Evolutionary conservation across 1,140 invertebrate species (phyloP), one percentile per base, ranked within the genome.

Genomic region (Drosophila hydei): DNA sequence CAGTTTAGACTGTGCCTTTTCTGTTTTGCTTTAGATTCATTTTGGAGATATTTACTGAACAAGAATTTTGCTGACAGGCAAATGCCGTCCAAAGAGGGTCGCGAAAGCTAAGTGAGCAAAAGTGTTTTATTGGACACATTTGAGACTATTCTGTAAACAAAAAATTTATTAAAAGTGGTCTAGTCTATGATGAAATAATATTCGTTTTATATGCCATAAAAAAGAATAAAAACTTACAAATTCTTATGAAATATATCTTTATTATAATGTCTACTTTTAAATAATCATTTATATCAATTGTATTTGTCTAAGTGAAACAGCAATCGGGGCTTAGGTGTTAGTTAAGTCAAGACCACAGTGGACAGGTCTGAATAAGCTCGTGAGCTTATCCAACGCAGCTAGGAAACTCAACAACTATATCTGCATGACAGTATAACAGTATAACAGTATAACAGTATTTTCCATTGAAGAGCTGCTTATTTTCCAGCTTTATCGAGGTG

Each of bases 1-100:
- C 36, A 30, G 25, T 4, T 25, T 14, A 16, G 14, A 56, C 23
- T 58, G 73, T 12, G 33, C 70, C 62, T 51, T 62, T 56, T 9
- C 23, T 18, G 36, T 8, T 27, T 16, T 16, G 12, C n/a, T 16
- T 8, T 6, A 42, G 5, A 72, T 30, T 30, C 2, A 9, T 12
- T 18, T 9, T 27, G 3, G 14, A 43, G 54, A 56, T 56, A 43
- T 5, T 0, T 4, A 12, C 14, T 21, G 16, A 12, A n/a, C 27
- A 43, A 42, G 3, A 23, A 8, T 21, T 19, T 4, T 4, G 11
- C 1, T 21, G 18, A 18, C 6, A 54, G 6, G 30, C 18, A 38
- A 36, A 36, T n/a, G 9, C 4, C 47, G 23, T n/a, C n/a, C n/a
- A n/a, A n/a, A n/a, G 8, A 12, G 21, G 12, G 38, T 42, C 14